Conservation (phyloP, 2,797 vertebrate genomes). For the Paguma larvata region DNA sequence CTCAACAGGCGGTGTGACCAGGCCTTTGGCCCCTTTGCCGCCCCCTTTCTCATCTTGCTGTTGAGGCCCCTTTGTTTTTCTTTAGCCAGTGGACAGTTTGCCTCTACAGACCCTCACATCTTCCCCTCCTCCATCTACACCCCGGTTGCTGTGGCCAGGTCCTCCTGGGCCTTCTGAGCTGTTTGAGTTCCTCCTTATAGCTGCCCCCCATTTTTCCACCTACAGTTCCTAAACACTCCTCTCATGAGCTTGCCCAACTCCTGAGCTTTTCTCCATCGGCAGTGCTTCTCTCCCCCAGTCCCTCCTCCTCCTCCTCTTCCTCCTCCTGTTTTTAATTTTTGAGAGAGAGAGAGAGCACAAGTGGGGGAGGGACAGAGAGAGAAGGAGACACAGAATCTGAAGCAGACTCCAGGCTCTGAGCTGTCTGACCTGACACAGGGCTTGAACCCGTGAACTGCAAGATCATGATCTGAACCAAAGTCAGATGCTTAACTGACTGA, state of each 20-base stretch:
- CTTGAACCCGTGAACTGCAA: too few relatives aligned
- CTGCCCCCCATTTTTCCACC: background rate
- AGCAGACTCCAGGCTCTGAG: too few relatives aligned
- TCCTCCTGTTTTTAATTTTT: too few relatives aligned
- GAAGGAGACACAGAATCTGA: too few relatives aligned
- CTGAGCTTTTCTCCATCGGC: background rate
- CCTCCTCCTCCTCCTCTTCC: too few relatives aligned
- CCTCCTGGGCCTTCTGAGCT: background rate
- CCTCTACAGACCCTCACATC: background rate
- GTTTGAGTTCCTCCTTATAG: background rate
- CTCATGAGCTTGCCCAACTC: background rate
- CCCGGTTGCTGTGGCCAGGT: fast-evolving
- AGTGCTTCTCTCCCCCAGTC: background rate
- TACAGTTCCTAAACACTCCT: background rate
- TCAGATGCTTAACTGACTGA: too few relatives aligned
- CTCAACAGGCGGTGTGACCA: background rate
- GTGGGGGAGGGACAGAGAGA: too few relatives aligned
- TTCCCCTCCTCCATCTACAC: background rate
- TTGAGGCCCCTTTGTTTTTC: background rate
- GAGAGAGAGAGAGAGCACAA: too few relatives aligned
- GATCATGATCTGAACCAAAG: too few relatives aligned
- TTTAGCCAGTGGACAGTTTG: background rate
- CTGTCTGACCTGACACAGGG: too few relatives aligned
- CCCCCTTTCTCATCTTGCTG: background rate
- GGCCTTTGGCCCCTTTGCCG: background rate